Base-by-base conservation (phyloP, 2,113 vertebrate genomes). In the Lagopus muta region DNA sequence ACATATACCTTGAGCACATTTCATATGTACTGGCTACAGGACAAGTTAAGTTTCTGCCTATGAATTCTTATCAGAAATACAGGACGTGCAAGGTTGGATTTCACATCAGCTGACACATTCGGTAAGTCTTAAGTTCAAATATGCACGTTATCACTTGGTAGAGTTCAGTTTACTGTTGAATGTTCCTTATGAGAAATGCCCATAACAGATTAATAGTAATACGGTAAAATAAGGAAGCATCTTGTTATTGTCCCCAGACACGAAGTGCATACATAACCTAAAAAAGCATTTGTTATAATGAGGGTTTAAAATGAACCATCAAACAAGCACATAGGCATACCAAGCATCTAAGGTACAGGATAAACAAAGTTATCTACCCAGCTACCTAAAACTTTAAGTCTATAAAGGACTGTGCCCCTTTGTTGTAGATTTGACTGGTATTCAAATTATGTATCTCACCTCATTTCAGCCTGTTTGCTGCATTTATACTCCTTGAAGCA, bases 401-500 rank as follows among this genome's bases (percentile, higher is more conserved):
- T 55, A 19, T 1, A 55, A 64, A 74, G 28, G 38, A 90, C 4
- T 0, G 0, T 74, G n/a, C 7, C 60, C 13, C 60, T 77, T 52
- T 32, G 30, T 40, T 50, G 52, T 65, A 93, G 55, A 55, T 89
- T 87, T 93, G 48, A 62, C 60, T 86, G 75, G 72, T 83, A 95
- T 94, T 94, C 3, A 8, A 88, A 64, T 47, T 87, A 83, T 71
- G 71, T 43, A 72, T 82, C 69, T 77, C 75, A 89, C 58, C 82
- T 87, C 9, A 60, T 81, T 92, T 95, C 34, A 54, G 89, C 86
- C 79, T 50, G 43, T 88, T 94, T 88, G 34, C 50, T 82, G 82
- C 89, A 77, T 89, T 91, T 77, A 89, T 95, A 96, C 32, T 21
- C 40, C 80, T 90, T 52, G 50, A 95, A 91, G 82, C 62, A 92